These are phyloP conservation scores for Lycaena phlaeas DNA, from an alignment of 2,888 invertebrate species.

Conservation along the genomic window DNA sequence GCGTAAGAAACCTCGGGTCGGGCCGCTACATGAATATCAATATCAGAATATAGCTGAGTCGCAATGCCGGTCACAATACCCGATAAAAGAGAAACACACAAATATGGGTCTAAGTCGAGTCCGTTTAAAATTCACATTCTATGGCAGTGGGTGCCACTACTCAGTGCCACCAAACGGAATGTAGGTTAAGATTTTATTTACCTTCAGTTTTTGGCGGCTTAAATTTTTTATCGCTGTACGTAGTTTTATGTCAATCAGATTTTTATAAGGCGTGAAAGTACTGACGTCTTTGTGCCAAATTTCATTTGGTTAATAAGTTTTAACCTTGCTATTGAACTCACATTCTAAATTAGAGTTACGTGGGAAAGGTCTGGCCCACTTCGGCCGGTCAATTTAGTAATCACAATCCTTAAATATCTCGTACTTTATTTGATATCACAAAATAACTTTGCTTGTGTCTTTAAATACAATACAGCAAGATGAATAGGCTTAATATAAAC, in stretches of 20 bases:
- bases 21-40: conserved; percentile 64
- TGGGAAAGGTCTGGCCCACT: conserved; percentile 28
- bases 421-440: conserved; percentile 8
- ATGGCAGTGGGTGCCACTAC: conserved; percentile 35
- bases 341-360: conserved; percentile 26
- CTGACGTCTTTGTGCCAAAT: conserved; percentile 59
- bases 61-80: conserved; percentile 53
- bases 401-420: not conserved
- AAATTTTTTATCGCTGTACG: conserved; percentile 62
- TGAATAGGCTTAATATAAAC: conserved; percentile 14
- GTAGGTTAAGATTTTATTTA: conserved; percentile 71
- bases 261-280: conserved; percentile 67
- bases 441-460: not conserved
- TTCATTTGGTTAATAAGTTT: conserved; percentile 36
- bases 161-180: conserved; percentile 54
- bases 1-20: conserved; percentile 50
- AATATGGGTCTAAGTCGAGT: conserved; percentile 57
- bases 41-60: conserved; percentile 53
- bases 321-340: conserved; percentile 35
- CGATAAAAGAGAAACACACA: conserved; percentile 63
- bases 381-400: conserved; percentile 9
- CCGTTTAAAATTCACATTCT: conserved; percentile 65
- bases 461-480: conserved; percentile 9
- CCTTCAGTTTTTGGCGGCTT: conserved; percentile 55
- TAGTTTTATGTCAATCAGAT: conserved; percentile 64